phyloP scores from a whole-genome alignment of 2,888 invertebrate genomes.

The Euzophera pinguis region DNA sequence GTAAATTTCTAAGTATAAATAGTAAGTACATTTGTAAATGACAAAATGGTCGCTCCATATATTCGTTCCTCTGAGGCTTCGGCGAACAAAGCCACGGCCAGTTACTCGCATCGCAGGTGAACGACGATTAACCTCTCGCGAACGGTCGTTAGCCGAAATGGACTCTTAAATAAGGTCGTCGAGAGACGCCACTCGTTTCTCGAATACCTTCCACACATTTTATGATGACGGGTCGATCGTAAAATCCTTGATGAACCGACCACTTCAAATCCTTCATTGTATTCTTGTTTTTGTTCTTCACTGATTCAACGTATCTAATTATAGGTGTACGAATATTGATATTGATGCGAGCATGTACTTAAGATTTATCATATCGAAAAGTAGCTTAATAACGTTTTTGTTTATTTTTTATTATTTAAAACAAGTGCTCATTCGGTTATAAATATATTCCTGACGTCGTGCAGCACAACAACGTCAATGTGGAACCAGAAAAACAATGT shows the following conservation, averaged over 20 bases:
- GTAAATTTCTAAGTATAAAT: too few species aligned
- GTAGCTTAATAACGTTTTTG: too few species aligned
- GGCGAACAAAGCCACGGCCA: conserved; percentile 52
- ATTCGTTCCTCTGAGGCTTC: too few species aligned
- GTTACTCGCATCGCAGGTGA: conserved; percentile 68
- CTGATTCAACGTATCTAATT: conserved; percentile 20
- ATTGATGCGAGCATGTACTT: too few species aligned
- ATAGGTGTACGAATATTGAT: neutral
- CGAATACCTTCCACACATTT: conserved; percentile 53
- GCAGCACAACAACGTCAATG: too few species aligned
- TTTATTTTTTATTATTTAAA: too few species aligned
- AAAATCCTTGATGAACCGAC: conserved; percentile 55
- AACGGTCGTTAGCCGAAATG: conserved; percentile 58
- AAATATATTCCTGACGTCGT: too few species aligned
- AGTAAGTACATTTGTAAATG: too few species aligned
- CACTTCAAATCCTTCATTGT: conserved; percentile 34
- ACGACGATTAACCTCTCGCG: conserved; percentile 66
- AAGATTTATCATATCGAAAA: too few species aligned
- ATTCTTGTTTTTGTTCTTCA: conserved; percentile 33
- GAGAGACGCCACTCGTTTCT: conserved; percentile 50
- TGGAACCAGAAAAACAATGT: too few species aligned
- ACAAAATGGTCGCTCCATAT: too few species aligned
- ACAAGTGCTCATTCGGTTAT: too few species aligned
- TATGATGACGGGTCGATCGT: conserved; percentile 49
- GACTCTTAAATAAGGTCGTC: conserved; percentile 50